Evolutionary conservation across 2,888 invertebrate species (phyloP).

Genomic region (Melipona bicolor): DNA sequence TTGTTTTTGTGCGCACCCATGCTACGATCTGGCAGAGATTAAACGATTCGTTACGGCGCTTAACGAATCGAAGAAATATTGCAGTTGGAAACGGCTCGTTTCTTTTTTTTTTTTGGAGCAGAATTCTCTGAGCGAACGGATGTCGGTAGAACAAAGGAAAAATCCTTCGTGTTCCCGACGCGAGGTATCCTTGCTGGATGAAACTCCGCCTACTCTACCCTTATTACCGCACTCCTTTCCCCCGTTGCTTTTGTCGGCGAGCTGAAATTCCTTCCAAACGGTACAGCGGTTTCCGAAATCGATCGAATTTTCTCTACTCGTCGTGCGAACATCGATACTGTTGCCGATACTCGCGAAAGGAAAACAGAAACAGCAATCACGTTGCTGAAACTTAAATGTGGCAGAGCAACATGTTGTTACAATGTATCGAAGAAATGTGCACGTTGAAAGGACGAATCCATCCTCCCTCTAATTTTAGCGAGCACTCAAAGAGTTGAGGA

Average conservation of each 20-base stretch:
- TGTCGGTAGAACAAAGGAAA: constrained; percentile 70
- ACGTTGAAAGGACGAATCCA: too few species aligned
- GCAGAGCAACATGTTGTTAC: too few species aligned
- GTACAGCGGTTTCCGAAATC: constrained; percentile 2
- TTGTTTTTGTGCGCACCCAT: constrained; percentile 7
- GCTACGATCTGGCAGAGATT: constrained; percentile 50
- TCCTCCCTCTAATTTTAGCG: too few species aligned
- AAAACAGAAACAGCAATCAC: too few species aligned
- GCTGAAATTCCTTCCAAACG: constrained; percentile 50
- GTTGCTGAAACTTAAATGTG: too few species aligned
- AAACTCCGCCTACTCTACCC: constrained; percentile 75
- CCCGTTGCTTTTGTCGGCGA: constrained; percentile 71
- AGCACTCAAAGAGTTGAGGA: too few species aligned
- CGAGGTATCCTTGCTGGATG: constrained; percentile 46
- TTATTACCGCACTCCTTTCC: constrained; percentile 75
- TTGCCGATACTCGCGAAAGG: too few species aligned
- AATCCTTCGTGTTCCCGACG: constrained; percentile 54
- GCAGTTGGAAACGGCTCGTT: constrained; percentile 18
- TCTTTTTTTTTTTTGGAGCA: constrained; percentile 30
- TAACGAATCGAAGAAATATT: constrained; percentile 75
- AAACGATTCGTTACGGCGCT: constrained; percentile 73
- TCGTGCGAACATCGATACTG: too few species aligned
- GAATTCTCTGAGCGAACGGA: constrained; percentile 36
- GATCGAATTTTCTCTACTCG: neutral
- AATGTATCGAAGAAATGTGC: too few species aligned